A percentile compares a stretch with the other conserved stretches of the same genome.
Evolutionary conservation across 2,888 invertebrate species (phyloP).

Genomic region (Phengaris arion): DNA sequence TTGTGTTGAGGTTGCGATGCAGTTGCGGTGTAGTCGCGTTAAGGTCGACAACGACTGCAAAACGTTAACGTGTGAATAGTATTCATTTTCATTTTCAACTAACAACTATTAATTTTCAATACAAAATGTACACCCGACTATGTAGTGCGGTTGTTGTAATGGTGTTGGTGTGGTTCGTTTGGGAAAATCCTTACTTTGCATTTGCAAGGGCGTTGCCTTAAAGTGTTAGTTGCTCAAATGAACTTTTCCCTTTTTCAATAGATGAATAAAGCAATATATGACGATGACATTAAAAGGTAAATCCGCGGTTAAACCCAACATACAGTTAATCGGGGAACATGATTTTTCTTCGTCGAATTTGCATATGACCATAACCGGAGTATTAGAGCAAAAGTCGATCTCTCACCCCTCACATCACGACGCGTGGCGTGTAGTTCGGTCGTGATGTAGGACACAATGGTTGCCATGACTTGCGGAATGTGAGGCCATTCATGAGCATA

Average conservation of each 20-base stretch:
- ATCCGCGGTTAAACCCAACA: background rate
- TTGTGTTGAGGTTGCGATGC: too few species aligned
- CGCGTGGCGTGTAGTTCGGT: conserved; percentile 59
- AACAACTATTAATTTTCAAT: too few species aligned
- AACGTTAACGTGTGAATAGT: too few species aligned
- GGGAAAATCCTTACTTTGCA: too few species aligned
- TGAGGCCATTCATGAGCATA: conserved; percentile 63
- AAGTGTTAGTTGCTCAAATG: too few species aligned
- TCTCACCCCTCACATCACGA: conserved; percentile 63
- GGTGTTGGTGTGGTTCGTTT: too few species aligned
- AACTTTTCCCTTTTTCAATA: background rate
- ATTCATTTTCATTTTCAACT: too few species aligned
- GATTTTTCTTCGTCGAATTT: conserved; percentile 41
- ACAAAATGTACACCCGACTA: too few species aligned
- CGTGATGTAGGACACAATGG: conserved; percentile 74
- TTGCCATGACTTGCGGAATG: conserved; percentile 71
- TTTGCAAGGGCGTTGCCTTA: too few species aligned
- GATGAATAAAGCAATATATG: background rate
- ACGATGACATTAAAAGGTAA: background rate
- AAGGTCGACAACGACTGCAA: too few species aligned
- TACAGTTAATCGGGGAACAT: conserved; percentile 39
- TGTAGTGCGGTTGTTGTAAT: too few species aligned
- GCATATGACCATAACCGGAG: conserved; percentile 53
- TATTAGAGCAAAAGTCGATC: conserved; percentile 61
- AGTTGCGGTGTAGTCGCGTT: too few species aligned